Base-by-base conservation (phyloP, 1,140 invertebrate species). In the Charaxes varanes region DNA sequence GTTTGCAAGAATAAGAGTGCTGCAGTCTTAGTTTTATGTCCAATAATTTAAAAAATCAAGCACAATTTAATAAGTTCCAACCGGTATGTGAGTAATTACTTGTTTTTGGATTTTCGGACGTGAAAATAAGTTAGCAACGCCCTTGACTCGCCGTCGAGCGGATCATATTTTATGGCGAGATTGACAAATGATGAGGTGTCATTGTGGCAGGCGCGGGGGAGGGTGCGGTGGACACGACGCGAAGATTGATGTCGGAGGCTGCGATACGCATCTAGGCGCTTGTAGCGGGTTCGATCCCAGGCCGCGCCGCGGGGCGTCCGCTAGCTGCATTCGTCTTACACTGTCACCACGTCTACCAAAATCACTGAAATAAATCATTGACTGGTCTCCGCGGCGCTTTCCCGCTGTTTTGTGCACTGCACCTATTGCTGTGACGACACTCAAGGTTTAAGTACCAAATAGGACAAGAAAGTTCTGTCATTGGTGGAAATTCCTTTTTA, bases 171-270 rank as follows among this genome's bases (percentile, higher is more conserved):
- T 61, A 70, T 47, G 21, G 28, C 35, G 44, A 42, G 44, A 57
- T 55, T 66, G 65, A 69, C 59, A 62, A 67, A 69, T 60, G 68
- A 56, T 62, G 50, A 45, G 43, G 43, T 51, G 59, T 55, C 47
- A 31, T 18, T 27, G 40, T 15, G n/a, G 11, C 23, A 41, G 33
- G 16, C 36, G 2, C 32, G 22, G 36, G 33, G 34, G 26, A 28
- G 16, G 16, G 30, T 14, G 36, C 23, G 32, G 15, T 13, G n/a
- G 24, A 23, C 30, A 22, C 47, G 48, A 45, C 58, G 43, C 21
- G 16, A 63, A 72, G 65, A 72, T 72, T 64, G 65, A 72, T 72
- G 62, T 59, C 49, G 56, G 42, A 40, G 52, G 19, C 36, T 8
- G 51, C 50, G 64, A 69, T 72, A 71, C 41, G 41, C 59, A 66